phyloP scores from a whole-genome alignment of 2,888 invertebrate species.

The Drosophila imparisetae region DNA sequence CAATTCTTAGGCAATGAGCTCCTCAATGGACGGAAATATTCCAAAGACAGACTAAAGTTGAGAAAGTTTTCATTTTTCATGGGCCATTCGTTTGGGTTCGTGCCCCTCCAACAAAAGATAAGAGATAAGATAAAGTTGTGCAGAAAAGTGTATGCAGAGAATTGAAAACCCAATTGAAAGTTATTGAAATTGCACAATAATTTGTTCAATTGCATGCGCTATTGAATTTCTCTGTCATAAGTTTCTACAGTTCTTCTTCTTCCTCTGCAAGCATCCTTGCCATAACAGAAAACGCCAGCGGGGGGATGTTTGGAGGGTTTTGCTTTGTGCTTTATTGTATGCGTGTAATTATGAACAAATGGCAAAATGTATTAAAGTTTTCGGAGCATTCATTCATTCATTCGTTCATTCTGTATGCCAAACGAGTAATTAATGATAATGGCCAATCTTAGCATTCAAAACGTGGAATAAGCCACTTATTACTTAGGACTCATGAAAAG shows the following conservation, averaged over 20 bases:
- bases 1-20: conserved; percentile 44
- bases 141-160: conserved; percentile 65
- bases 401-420: conserved; percentile 4
- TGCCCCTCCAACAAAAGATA: conserved; percentile 40
- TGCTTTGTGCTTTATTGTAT: conserved; percentile 51
- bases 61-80: conserved; percentile 64
- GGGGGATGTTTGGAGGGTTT: background rate
- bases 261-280: conserved; percentile 32
- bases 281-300: background rate
- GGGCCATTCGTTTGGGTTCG: conserved; percentile 44
- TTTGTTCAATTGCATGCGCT: conserved; percentile 80
- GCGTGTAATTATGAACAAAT: conserved; percentile 65
- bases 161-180: conserved; percentile 80
- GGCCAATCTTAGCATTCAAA: conserved; percentile 37
- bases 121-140: conserved; percentile 64
- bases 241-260: conserved; percentile 44
- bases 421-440: conserved; percentile 55
- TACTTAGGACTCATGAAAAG: conserved; percentile 25
- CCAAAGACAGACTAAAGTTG: conserved; percentile 48
- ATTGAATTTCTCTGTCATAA: conserved; percentile 75
- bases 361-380: conserved; percentile 49
- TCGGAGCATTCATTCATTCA: conserved; percentile 33
- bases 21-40: conserved; percentile 38
- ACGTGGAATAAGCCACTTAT: conserved; percentile 23
- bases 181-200: conserved; percentile 81